Base-by-base conservation (phyloP, 2,797 vertebrate species). In the Neoniphon sammara region DNA sequence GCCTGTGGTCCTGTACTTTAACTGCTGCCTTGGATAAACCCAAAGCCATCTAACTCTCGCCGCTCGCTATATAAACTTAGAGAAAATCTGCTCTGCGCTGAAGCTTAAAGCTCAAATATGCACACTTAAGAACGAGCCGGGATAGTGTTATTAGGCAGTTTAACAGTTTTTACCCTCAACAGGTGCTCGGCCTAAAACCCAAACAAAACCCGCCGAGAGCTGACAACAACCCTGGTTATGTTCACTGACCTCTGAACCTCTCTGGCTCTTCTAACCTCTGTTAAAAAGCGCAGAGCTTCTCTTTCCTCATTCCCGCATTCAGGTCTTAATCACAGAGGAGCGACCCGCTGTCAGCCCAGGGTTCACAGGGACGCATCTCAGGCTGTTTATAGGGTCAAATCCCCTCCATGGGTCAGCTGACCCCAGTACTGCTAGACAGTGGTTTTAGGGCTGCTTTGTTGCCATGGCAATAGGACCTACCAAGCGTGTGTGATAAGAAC, bases 1-100 rank as follows among this genome's bases (percentile, higher is more conserved):
- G 88, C 84, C 81, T 88, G 89, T 75, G 87, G 90, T 91, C 78
- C 87, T 75, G 78, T 80, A 88, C 86, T 92, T 87, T 87, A 86
- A 90, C 85, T 84, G 86, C 88, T 73, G 87, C 87, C 86, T 82
- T 79, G 83, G 78, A 90, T 89, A 87, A 92, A 91, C 84, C 85
- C 84, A 82, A 87, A 89, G 84, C 85, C 85, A 73, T 77, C 72
- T n/a, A 31, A 66, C 77, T 82, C 79, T 86, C 67, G 70, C 78
- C 49, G 12, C 79, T 78, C 8, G 21, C 77, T 78, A 66, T 58
- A 55, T 27, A 73, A 83, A 78, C 72, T 36, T 36, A 69, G 66
- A 68, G 63, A 74, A 87, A 84, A 64, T 56, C 75, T 65, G 69
- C 57, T 39, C 68, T 46, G 39, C 53, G 25, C 55, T 30, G 30